These are phyloP conservation scores for Amblyraja radiata DNA, from an alignment of 2,797 vertebrate species.

Conservation along the genomic window DNA sequence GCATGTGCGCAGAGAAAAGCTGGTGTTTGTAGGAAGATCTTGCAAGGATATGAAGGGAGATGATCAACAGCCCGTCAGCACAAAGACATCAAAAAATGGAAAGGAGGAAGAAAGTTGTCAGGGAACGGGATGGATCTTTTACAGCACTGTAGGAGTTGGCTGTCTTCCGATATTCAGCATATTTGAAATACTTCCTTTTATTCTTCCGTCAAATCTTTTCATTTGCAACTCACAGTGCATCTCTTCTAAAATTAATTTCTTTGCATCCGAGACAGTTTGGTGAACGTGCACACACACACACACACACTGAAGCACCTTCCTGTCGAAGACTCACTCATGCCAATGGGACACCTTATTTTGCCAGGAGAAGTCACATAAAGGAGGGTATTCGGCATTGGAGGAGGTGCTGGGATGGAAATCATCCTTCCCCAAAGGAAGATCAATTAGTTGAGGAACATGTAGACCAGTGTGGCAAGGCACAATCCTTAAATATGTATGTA, in stretches of 20 bases:
- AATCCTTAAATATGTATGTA: background rate
- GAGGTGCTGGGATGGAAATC: background rate
- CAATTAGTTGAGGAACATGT: background rate
- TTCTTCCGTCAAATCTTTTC: background rate
- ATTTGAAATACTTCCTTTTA: background rate
- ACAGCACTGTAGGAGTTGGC: background rate
- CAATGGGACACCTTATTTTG: background rate
- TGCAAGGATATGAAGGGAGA: background rate
- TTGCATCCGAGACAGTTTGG: background rate
- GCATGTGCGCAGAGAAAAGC: background rate
- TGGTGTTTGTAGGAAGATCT: background rate
- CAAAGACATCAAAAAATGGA: background rate
- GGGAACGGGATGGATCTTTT: background rate
- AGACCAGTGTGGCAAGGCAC: background rate
- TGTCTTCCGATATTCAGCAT: background rate
- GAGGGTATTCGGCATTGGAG: too few species aligned
- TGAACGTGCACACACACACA: background rate
- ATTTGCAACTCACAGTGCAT: background rate
- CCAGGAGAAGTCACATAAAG: background rate
- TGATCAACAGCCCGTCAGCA: background rate
- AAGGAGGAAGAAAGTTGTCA: background rate
- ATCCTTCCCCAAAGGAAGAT: background rate
- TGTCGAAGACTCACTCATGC: background rate
- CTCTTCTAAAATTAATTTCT: background rate
- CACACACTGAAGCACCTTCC: background rate